Percentiles rank a stretch among this genome's conserved stretches.
phyloP scores from a whole-genome alignment of 2,888 invertebrate species.

The Sylvicola cinctus region DNA sequence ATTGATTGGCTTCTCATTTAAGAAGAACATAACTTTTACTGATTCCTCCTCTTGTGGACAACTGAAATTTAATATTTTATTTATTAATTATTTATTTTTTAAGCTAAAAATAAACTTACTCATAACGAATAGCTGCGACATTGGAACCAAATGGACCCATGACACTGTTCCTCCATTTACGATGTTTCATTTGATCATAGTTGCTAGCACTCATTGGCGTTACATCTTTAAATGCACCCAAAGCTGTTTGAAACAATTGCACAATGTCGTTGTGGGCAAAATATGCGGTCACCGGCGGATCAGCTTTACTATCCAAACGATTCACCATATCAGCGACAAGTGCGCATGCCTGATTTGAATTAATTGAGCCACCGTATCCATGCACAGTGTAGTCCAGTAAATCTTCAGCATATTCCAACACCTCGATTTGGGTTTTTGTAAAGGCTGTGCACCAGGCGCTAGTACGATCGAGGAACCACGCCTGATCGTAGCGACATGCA shows the following conservation, averaged over 20 bases:
- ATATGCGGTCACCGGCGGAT: constrained; percentile 42
- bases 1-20: constrained; percentile 41
- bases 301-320: constrained; percentile 35
- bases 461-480: constrained; percentile 42
- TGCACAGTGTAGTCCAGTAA: constrained; percentile 50
- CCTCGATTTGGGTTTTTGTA: constrained; percentile 44
- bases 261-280: constrained; percentile 43
- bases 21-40: constrained; percentile 37
- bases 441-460: constrained; percentile 69
- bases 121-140: constrained; percentile 50
- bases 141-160: constrained; percentile 54
- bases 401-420: constrained; percentile 61
- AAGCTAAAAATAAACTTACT: constrained; percentile 11
- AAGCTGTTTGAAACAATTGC: constrained; percentile 35
- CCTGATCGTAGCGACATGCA: constrained; percentile 62
- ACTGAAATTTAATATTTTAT: too few species aligned
- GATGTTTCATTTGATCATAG: constrained; percentile 30
- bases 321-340: constrained; percentile 49
- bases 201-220: constrained; percentile 40
- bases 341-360: constrained; percentile 46
- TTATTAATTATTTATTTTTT: background rate
- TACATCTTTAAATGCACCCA: constrained; percentile 40
- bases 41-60: constrained; percentile 14
- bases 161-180: constrained; percentile 47
- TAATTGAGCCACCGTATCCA: constrained; percentile 49